These are phyloP conservation scores for Grantiella picta DNA, from an alignment of 2,113 vertebrate genomes.

Conservation along the genomic window DNA sequence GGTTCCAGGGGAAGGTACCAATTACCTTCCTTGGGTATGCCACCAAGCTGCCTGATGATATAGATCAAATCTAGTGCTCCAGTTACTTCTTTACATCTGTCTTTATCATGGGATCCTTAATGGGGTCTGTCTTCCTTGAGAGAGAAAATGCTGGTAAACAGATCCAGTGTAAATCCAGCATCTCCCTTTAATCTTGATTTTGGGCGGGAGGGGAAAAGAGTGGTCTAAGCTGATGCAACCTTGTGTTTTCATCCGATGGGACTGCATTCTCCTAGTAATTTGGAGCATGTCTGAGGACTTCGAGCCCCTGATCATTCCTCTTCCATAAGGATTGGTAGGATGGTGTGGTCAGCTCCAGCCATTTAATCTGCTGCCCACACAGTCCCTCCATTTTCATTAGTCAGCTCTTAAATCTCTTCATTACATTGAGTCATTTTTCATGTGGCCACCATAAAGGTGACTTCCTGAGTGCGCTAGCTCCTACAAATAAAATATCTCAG, in stretches of 20 bases:
- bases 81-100: background rate
- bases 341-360: background rate
- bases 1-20: background rate
- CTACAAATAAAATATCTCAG: background rate
- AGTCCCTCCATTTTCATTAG: background rate
- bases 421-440: background rate
- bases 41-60: background rate
- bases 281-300: fast-evolving
- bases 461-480: background rate
- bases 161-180: background rate
- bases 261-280: background rate
- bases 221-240: background rate
- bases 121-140: background rate
- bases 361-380: background rate
- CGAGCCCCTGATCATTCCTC: background rate
- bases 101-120: background rate
- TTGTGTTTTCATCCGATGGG: background rate
- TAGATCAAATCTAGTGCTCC: background rate
- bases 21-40: background rate
- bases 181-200: background rate
- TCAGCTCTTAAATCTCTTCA: background rate
- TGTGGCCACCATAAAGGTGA: background rate
- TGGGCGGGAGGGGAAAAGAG: background rate
- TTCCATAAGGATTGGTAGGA: background rate
- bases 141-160: background rate